These are phyloP conservation scores for Andrena dorsata DNA, from an alignment of 2,888 invertebrate genomes.

Conservation along the genomic window DNA sequence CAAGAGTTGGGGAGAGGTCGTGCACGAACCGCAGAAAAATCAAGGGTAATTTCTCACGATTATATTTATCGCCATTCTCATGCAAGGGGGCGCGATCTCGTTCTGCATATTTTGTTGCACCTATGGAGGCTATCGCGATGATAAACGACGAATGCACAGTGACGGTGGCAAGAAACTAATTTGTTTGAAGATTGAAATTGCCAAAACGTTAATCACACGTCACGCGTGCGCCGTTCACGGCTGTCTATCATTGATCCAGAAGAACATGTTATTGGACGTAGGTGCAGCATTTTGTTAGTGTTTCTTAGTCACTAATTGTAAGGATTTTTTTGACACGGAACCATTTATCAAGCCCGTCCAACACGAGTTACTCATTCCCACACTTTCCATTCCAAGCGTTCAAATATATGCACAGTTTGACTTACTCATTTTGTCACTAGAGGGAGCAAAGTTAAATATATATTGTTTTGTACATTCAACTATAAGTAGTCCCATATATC, in stretches of 20 bases:
- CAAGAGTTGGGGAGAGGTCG: neutral
- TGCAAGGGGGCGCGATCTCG: neutral
- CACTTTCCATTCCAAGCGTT: too few relatives aligned
- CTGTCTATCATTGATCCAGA: neutral
- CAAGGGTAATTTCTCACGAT: neutral
- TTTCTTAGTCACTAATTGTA: neutral
- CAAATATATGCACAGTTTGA: too few relatives aligned
- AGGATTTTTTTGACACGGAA: neutral
- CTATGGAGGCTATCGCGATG: neutral
- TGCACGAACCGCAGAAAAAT: neutral
- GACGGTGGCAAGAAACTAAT: constrained; percentile 5
- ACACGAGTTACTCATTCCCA: too few relatives aligned
- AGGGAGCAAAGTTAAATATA: too few relatives aligned
- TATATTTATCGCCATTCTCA: neutral
- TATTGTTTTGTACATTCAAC: too few relatives aligned
- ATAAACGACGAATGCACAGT: constrained; percentile 3
- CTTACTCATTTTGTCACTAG: too few relatives aligned
- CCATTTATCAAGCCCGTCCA: too few relatives aligned
- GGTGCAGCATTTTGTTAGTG: too few relatives aligned
- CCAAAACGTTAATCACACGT: constrained; percentile 4
- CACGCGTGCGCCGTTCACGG: neutral
- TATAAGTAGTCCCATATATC: too few relatives aligned
- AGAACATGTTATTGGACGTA: too few relatives aligned
- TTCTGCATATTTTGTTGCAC: neutral
- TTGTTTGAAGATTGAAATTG: constrained; percentile 11